Base-by-base conservation (phyloP, 64 coral and sea anemone genomes). In the Montipora cactus region DNA sequence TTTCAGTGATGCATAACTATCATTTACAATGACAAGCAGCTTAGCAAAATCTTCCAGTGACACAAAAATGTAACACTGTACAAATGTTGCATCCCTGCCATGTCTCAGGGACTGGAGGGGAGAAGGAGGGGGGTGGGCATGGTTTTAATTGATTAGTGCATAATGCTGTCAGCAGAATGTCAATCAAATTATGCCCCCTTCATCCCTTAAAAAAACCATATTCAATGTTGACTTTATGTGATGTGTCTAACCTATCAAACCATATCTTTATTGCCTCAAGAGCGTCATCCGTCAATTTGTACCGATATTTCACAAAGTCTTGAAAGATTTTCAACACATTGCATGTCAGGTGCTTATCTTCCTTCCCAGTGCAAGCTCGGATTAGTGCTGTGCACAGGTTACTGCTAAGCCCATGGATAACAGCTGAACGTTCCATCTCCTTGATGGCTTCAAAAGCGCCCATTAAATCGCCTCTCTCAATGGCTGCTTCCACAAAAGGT, bases 161-260 rank as follows among this genome's bases (percentile, higher is more conserved):
- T 37, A 2, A 37, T 37, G 2, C 37, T 37, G 37, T 37, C 37
- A 37, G 37, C 37, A 37, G 37, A 37, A 37, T 37, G 37, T 37
- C 37, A 37, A 37, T 37, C 37, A 37, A 37, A 37, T 37, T 37
- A 37, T 37, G 37, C 37, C 1, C 37, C 37, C 37, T 37, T 37
- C 37, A 37, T 37, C 37, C 37, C 37, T 37, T 37, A 37, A 37
- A 37, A 37, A 37, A 37, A 2, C 37, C 37, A 2, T 37, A 37
- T 37, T 37, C 37, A 37, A 37, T 37, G 37, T 37, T 37, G 37
- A 37, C 37, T 2, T 37, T 2, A 37, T 37, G 37, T 37, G 37
- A 37, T 37, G 37, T 37, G 37, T 37, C 37, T 81, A 86, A 95
- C 96, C 96, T 91, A 75, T 91, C 90, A 88, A 98, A 98, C 89